A percentile compares a stretch with the other conserved stretches of the same genome.
phyloP scores from a whole-genome alignment of 2,113 vertebrate genomes.

The Poecilia latipinna region DNA sequence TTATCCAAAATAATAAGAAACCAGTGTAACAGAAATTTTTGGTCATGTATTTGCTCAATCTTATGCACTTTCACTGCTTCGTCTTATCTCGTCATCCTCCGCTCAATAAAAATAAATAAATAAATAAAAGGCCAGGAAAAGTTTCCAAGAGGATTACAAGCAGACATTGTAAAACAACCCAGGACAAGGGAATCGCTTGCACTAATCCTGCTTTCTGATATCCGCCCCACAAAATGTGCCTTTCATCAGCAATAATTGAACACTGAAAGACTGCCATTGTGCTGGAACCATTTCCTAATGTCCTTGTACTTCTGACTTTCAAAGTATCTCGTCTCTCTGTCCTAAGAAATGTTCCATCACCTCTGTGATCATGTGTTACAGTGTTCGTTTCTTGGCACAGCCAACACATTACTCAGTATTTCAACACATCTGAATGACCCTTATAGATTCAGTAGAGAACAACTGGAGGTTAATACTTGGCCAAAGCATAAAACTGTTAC shows the following conservation, averaged over 20 bases:
- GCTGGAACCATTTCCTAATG: conserved; percentile 49
- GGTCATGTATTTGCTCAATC: neutral
- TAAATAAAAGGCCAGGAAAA: conserved; percentile 53
- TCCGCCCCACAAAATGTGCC: conserved; percentile 73
- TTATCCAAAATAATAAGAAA: neutral
- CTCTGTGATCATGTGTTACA: conserved; percentile 8
- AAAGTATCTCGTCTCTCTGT: conserved; percentile 51
- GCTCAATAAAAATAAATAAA: conserved; percentile 38
- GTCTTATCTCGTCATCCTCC: conserved; percentile 13
- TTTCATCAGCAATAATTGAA: conserved; percentile 82
- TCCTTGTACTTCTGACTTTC: conserved; percentile 66
- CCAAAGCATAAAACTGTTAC: neutral
- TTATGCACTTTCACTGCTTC: neutral
- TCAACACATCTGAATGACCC: no score
- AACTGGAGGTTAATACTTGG: neutral
- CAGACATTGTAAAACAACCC: conserved; percentile 75
- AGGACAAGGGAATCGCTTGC: conserved; percentile 71
- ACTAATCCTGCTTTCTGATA: conserved; percentile 78
- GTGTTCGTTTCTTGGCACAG: neutral
- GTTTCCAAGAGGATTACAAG: conserved; percentile 74
- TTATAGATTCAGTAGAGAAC: no score
- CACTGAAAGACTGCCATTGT: conserved; percentile 65
- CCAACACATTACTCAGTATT: no score
- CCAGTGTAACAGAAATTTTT: no score
- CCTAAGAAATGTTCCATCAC: conserved; percentile 26